Percentiles rank a stretch among this genome's conserved stretches.
These are phyloP conservation scores for Drosophila melanogaster DNA, from an alignment of 1,140 invertebrate genomes.

Conservation along the genomic window DNA sequence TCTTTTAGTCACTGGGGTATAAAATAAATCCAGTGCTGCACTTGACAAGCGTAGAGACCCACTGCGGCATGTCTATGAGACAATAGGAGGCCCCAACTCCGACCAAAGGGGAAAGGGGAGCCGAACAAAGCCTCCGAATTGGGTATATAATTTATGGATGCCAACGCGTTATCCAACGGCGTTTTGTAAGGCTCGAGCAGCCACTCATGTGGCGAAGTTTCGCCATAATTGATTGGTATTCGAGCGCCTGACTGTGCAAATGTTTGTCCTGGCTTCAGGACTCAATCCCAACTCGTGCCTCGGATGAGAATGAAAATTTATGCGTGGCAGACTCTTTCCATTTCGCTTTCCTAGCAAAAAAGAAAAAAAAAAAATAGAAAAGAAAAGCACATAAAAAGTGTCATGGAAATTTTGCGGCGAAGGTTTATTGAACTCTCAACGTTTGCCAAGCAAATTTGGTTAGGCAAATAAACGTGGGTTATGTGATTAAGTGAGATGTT, in stretches of 20 bases:
- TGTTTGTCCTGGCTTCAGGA: conserved; percentile 37
- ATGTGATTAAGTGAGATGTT: conserved; percentile 5
- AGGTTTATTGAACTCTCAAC: conserved; percentile 65
- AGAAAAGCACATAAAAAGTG: conserved; percentile 15
- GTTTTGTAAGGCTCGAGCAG: conserved; percentile 40
- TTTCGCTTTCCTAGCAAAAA: not conserved
- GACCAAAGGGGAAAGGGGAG: conserved; percentile 24
- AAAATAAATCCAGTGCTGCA: conserved; percentile 4
- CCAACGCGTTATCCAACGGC: conserved; percentile 69
- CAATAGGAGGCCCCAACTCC: conserved; percentile 29
- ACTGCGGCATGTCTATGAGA: conserved; percentile 36
- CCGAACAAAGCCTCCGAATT: conserved; percentile 34
- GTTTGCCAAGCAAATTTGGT: conserved; percentile 14
- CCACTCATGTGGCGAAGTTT: conserved; percentile 18
- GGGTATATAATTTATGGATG: conserved; percentile 71
- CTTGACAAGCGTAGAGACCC: conserved; percentile 12
- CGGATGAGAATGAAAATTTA: conserved; percentile 38
- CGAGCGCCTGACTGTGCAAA: conserved; percentile 36
- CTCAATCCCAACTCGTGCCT: conserved; percentile 22
- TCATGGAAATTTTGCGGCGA: conserved; percentile 34
- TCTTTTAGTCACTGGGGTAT: not conserved
- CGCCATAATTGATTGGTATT: conserved; percentile 65
- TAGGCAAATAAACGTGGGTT: conserved; percentile 23
- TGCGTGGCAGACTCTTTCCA: conserved; percentile 38
- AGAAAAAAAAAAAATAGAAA: not conserved